Evolutionary conservation across 1,140 invertebrate genomes (phyloP).

Genomic region (Brachionus angularis): DNA sequence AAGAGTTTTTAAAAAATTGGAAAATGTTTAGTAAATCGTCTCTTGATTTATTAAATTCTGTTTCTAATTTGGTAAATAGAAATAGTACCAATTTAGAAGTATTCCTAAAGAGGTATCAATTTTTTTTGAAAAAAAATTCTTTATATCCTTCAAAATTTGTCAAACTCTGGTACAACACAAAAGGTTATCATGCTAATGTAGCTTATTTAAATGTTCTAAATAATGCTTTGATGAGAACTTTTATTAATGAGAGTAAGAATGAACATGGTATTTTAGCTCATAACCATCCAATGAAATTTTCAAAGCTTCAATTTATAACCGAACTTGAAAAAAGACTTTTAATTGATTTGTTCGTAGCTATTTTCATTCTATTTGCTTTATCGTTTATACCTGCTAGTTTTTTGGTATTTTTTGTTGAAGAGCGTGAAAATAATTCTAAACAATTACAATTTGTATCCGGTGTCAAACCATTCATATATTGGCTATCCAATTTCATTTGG

Average conservation of each 20-base stretch:
- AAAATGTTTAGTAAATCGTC: conserved; percentile 44
- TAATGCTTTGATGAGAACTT: conserved; percentile 63
- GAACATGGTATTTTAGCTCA: conserved; percentile 60
- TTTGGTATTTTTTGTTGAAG: conserved; percentile 50
- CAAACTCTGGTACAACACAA: conserved; percentile 77
- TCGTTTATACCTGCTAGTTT: conserved; percentile 53
- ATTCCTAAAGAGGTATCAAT: neutral
- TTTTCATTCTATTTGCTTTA: conserved; percentile 59
- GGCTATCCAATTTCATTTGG: conserved; percentile 53
- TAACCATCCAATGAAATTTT: conserved; percentile 67
- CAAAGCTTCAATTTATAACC: conserved; percentile 55
- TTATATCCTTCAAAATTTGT: neutral
- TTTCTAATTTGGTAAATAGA: neutral
- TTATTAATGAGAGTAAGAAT: conserved; percentile 50
- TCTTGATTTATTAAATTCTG: neutral
- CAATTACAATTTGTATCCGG: conserved; percentile 53
- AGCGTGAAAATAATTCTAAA: conserved; percentile 50
- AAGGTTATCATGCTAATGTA: conserved; percentile 72
- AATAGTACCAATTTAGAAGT: neutral
- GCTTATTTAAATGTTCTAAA: conserved; percentile 71
- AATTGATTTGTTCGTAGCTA: conserved; percentile 59
- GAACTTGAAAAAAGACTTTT: conserved; percentile 51
- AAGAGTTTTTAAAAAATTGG: conserved; percentile 45
- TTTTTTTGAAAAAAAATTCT: neutral
- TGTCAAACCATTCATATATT: conserved; percentile 51